These are phyloP conservation scores for Kryptolebias ocellatus DNA, from an alignment of 2,797 vertebrate genomes.

Conservation along the genomic window DNA sequence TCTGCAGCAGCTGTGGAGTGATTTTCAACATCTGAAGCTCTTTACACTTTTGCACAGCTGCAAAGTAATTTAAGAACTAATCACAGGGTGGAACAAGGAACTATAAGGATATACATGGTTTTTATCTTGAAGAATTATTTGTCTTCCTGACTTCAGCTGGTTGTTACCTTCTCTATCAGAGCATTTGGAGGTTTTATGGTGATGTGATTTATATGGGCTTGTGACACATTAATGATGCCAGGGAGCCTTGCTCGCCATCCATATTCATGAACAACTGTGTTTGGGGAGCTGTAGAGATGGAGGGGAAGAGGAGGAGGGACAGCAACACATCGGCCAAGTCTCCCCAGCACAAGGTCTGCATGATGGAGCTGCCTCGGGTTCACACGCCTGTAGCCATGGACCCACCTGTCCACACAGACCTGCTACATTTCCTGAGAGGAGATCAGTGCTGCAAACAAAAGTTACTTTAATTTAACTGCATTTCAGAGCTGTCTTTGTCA, in stretches of 20 bases:
- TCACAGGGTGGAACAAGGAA: constrained; percentile 42
- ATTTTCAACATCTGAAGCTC: constrained; percentile 58
- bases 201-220: constrained; percentile 84
- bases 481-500: not conserved
- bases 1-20: constrained; percentile 55
- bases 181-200: constrained; percentile 83
- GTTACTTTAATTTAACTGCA: constrained; percentile 3
- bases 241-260: constrained; percentile 78
- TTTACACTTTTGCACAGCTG: constrained; percentile 48
- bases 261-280: constrained; percentile 90
- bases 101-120: constrained; percentile 24
- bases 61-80: constrained; percentile 38
- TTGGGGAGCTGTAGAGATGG: constrained; percentile 69
- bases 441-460: constrained; percentile 47
- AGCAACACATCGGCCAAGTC: constrained; percentile 71
- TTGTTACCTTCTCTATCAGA: constrained; percentile 75
- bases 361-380: constrained; percentile 65
- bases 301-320: constrained; percentile 58
- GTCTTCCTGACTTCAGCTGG: constrained; percentile 58
- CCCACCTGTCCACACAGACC: constrained; percentile 72
- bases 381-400: constrained; percentile 67
- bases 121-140: constrained; percentile 55
- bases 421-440: constrained; percentile 54
- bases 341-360: constrained; percentile 71
- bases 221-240: constrained; percentile 84